phyloP scores from a whole-genome alignment of 2,797 vertebrate genomes.

The Artibeus lituratus region DNA sequence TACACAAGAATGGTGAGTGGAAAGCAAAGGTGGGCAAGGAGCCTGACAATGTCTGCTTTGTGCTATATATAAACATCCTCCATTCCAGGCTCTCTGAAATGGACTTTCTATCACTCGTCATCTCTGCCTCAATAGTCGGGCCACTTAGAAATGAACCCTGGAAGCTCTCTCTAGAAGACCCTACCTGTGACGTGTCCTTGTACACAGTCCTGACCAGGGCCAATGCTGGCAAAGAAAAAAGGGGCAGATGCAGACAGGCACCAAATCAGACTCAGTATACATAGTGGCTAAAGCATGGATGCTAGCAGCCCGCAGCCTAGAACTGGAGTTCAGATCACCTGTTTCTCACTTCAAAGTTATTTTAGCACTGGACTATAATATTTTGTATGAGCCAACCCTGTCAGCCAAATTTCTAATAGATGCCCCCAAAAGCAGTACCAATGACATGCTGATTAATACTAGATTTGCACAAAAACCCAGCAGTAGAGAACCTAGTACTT shows the following conservation, averaged over 20 bases:
- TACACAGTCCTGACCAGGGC: not conserved
- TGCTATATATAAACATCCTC: not conserved
- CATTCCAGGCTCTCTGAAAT: not conserved
- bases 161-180: not conserved
- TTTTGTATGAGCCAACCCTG: not conserved
- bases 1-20: not conserved
- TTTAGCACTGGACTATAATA: not conserved
- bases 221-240: not conserved
- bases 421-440: not conserved
- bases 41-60: not conserved
- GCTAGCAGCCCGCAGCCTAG: not conserved
- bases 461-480: not conserved
- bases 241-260: not conserved
- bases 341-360: not conserved
- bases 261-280: not conserved
- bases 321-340: not conserved
- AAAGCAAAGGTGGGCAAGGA: no score
- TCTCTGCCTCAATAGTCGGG: not conserved
- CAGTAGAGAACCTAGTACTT: not conserved
- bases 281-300: not conserved
- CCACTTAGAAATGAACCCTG: not conserved
- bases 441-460: not conserved
- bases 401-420: slow-evolving; percentile 8
- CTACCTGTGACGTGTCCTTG: not conserved
- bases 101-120: not conserved